Percentiles rank a stretch among this genome's conserved stretches.
These are phyloP conservation scores for Acanthosepion pharaonis DNA, from an alignment of 2,888 invertebrate species.

Conservation along the genomic window DNA sequence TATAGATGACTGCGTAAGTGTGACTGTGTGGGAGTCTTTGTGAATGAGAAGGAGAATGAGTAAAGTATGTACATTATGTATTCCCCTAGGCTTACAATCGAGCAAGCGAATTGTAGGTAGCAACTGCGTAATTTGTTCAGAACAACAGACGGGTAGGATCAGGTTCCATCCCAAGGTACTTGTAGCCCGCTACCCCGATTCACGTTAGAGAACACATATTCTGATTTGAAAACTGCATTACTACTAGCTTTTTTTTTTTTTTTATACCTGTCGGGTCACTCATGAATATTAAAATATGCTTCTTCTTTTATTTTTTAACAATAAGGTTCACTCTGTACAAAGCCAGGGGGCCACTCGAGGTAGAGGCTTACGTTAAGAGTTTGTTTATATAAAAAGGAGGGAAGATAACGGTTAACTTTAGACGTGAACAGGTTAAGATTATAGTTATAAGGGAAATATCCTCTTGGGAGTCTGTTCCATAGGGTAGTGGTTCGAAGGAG, in stretches of 20 bases:
- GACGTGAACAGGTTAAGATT: too few species aligned
- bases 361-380: too few species aligned
- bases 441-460: too few species aligned
- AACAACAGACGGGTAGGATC: neutral
- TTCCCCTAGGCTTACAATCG: neutral
- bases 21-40: neutral
- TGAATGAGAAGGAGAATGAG: neutral
- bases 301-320: too few species aligned
- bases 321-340: too few species aligned
- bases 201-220: neutral
- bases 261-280: too few species aligned
- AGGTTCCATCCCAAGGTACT: neutral
- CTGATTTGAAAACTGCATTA: neutral
- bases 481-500: too few species aligned
- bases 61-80: neutral
- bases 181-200: neutral
- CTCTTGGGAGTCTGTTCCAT: too few species aligned
- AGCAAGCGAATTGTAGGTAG: neutral
- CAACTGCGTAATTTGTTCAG: neutral
- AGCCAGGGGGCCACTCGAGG: too few species aligned
- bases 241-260: neutral
- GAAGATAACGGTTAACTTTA: too few species aligned
- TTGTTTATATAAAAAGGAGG: too few species aligned
- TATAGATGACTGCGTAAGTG: neutral
- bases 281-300: too few species aligned